phyloP scores from a whole-genome alignment of 1,140 invertebrate species.

The Potamilus streckersoni region DNA sequence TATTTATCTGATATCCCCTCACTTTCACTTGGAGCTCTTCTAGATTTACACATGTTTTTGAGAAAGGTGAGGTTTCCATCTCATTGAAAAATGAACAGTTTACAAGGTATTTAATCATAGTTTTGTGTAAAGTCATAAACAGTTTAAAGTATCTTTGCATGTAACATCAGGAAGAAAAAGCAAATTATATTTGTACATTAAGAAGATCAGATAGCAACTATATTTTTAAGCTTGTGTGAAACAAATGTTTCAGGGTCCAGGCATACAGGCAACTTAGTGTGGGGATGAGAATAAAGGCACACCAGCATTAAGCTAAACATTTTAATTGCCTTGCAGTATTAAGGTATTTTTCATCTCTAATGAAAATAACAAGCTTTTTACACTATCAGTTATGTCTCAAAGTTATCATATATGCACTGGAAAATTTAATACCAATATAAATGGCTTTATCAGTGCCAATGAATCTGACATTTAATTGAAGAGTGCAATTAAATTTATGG shows the following conservation, averaged over 20 bases:
- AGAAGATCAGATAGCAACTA: neutral
- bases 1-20: slow-evolving; percentile 64
- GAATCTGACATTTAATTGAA: neutral
- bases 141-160: neutral
- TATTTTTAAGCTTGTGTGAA: neutral
- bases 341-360: no score
- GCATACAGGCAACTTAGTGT: no score
- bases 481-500: neutral
- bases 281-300: no score
- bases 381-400: neutral
- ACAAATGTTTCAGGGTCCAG: no score
- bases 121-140: neutral
- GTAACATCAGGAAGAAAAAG: neutral
- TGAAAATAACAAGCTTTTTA: no score
- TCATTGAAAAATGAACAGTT: neutral
- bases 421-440: neutral
- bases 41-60: slow-evolving; percentile 62
- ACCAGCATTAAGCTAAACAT: no score
- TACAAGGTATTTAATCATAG: neutral
- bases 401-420: neutral
- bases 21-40: slow-evolving; percentile 57
- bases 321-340: no score
- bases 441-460: neutral
- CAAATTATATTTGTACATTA: neutral
- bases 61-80: slow-evolving; percentile 41